Base-by-base conservation (phyloP, 2,888 invertebrate genomes). In the Gasteruption jaculator region DNA sequence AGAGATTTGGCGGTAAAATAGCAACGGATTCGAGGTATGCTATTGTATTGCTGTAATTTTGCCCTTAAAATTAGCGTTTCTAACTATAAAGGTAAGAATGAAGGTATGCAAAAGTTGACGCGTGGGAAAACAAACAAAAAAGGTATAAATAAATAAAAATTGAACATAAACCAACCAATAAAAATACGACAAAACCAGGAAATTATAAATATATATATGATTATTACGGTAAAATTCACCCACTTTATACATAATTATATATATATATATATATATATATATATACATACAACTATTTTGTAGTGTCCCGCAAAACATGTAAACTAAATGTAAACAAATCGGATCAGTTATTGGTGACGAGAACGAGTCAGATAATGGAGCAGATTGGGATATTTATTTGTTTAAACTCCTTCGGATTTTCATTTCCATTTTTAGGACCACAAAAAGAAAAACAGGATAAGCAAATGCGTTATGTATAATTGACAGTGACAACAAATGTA, bases 251-350 rank as follows among this genome's bases (percentile, higher is more conserved):
- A 56, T 57, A 55, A 53, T 45, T 54, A 54, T 49, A 58, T 53
- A 48, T 47, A 49, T 44, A 56, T 72, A 74, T 76, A 76, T 76
- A 75, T 76, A 76, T 56, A 55, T 52, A 51, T 50, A 49, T 54
- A 76, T 76, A 76, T 75, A 76, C 75, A 65, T 58, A 63, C 61
- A 63, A 65, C 62, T 68, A 67, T 68, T 69, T 69, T 68, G 66
- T 68, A 69, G 68, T 67, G 63, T 64, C 63, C 60, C 54, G 58
- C 62, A 67, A 63, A n/a, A n/a, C 62, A 65, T 65, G 68, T 67
- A 68, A 67, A 65, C 65, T 66, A 64, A 61, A 59, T 65, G 65
- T 65, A 65, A 56, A 65, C 65, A 63, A 54, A 54, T 47, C 44
- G 12, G 3, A 38, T n/a, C n/a, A n/a, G n/a, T n/a, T n/a, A n/a